These are phyloP conservation scores for Polymixis lichenea DNA, from an alignment of 2,888 invertebrate genomes.

Conservation along the genomic window DNA sequence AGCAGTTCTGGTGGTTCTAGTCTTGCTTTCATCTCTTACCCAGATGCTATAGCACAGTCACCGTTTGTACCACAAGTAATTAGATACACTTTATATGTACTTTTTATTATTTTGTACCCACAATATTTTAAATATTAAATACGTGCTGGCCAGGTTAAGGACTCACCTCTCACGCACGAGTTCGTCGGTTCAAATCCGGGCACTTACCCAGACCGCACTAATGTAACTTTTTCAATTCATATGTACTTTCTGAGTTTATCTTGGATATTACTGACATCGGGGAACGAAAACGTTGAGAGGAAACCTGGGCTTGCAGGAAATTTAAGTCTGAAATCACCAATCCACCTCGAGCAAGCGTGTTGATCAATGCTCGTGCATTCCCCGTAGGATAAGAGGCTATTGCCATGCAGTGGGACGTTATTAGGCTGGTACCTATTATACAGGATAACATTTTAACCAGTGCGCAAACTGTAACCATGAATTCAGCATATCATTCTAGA, in stretches of 20 bases:
- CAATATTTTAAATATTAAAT: background rate
- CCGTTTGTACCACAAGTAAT: conserved; percentile 93
- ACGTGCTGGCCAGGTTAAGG: background rate
- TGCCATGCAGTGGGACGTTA: background rate
- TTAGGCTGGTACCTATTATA: background rate
- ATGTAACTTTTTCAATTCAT: background rate
- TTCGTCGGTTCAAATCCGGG: background rate
- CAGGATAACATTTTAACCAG: too few relatives aligned
- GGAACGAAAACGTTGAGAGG: too few relatives aligned
- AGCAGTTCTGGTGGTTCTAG: conserved; percentile 92
- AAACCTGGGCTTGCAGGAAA: background rate
- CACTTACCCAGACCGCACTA: background rate
- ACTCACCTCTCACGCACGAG: background rate
- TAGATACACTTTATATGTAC: background rate
- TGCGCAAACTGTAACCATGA: too few relatives aligned
- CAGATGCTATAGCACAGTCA: conserved; percentile 95
- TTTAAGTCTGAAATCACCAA: background rate
- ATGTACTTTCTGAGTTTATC: background rate
- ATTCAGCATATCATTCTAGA: too few relatives aligned
- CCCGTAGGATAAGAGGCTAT: background rate
- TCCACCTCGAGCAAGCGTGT: background rate
- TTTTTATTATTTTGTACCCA: background rate
- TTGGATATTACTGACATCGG: background rate
- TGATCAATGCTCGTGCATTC: background rate
- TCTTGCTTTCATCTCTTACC: conserved; percentile 96